Percentiles rank a stretch among this genome's conserved stretches.
Conservation (phyloP, 2,888 invertebrate species). For the Chrysolina haemoptera region DNA sequence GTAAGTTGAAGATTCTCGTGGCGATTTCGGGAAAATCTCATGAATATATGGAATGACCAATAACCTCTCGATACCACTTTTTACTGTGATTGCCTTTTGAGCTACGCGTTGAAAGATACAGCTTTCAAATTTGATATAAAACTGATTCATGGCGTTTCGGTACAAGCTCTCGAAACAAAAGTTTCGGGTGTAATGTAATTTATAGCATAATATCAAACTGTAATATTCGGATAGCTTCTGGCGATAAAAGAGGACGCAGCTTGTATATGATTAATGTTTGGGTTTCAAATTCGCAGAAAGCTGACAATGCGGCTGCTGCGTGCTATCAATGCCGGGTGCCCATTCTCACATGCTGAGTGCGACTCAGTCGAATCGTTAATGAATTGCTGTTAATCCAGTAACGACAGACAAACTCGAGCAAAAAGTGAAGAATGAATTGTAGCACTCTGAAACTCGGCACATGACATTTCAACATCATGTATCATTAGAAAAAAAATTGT, state of each 20-base stretch:
- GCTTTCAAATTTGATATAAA: not conserved
- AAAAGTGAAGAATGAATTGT: no score
- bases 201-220: slow-evolving; percentile 32
- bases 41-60: not conserved
- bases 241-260: slow-evolving; percentile 34
- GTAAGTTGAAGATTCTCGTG: not conserved
- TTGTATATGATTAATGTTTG: slow-evolving; percentile 42
- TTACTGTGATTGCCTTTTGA: not conserved
- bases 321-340: slow-evolving; percentile 19
- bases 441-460: no score
- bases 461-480: no score
- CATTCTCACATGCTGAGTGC: slow-evolving; percentile 26
- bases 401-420: no score
- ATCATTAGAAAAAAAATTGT: no score
- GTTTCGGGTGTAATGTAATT: slow-evolving; percentile 5
- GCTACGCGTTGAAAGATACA: not conserved
- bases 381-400: no score
- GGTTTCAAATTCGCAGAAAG: slow-evolving; percentile 38
- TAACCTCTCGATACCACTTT: not conserved
- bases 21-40: not conserved
- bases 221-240: slow-evolving; percentile 27
- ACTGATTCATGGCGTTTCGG: not conserved
- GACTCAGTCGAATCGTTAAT: not conserved
- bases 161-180: not conserved
- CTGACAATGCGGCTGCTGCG: slow-evolving; percentile 37